Conservation (phyloP, 2,113 vertebrate species). For the Promerops cafer region DNA sequence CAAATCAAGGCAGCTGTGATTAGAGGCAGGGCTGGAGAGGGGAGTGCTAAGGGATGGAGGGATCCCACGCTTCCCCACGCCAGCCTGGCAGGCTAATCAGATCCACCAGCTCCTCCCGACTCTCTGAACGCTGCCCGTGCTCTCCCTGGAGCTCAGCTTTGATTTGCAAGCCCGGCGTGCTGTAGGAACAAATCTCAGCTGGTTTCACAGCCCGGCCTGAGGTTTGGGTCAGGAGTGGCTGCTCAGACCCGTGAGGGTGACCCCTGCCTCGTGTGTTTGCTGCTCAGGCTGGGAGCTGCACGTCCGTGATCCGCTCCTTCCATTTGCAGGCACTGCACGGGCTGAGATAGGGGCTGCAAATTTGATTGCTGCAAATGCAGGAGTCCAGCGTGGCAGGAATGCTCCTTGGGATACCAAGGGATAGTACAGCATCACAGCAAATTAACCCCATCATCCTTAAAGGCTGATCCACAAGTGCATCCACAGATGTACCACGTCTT, state of each 20-base stretch:
- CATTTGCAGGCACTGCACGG: background rate
- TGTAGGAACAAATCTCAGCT: background rate
- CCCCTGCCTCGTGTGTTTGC: background rate
- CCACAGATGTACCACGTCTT: accelerated
- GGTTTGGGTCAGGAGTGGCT: background rate
- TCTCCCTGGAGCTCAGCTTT: background rate
- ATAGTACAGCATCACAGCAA: accelerated
- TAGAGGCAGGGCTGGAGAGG: background rate
- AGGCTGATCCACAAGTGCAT: background rate
- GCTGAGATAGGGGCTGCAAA: background rate
- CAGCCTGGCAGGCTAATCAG: background rate
- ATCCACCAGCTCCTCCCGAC: background rate
- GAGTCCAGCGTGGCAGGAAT: accelerated
- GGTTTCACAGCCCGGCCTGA: background rate
- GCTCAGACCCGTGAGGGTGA: background rate
- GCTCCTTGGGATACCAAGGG: background rate
- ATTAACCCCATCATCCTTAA: background rate
- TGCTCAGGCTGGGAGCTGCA: background rate
- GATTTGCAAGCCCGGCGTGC: background rate
- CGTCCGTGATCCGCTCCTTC: background rate
- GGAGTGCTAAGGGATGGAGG: background rate
- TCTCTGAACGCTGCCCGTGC: background rate
- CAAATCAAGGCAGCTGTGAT: background rate
- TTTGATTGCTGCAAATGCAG: background rate
- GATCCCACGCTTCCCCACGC: background rate